Evolutionary conservation across 2,888 invertebrate species (phyloP).

Genomic region (Pristionchus exspectatus): DNA sequence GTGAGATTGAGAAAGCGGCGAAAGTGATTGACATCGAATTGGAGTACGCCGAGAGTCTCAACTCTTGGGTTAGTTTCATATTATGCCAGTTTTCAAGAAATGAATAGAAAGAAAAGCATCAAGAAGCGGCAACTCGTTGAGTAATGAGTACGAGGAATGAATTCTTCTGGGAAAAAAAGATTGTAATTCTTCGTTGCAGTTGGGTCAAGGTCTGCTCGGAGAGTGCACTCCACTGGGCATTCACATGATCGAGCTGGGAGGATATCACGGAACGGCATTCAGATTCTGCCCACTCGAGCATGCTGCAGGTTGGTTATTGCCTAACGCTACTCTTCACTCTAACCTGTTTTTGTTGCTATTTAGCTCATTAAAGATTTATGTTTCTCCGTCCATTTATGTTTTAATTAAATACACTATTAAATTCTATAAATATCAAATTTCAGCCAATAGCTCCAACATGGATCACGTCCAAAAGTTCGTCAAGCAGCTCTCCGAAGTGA

Average conservation of each 20-base stretch:
- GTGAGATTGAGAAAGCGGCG: conserved; percentile 63
- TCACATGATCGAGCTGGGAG: conserved; percentile 72
- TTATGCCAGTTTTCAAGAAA: not conserved
- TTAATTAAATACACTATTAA: not conserved
- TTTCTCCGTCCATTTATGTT: not conserved
- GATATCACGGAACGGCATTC: conserved; percentile 70
- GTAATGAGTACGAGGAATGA: too few relatives aligned
- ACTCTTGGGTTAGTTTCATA: conserved; percentile 67
- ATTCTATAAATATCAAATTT: conserved; percentile 6
- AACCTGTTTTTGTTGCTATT: not conserved
- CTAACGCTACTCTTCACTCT: not conserved
- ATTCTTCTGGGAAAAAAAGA: too few relatives aligned
- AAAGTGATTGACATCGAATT: conserved; percentile 64
- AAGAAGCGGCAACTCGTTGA: too few relatives aligned
- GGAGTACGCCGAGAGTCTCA: conserved; percentile 72
- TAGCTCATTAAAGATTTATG: too few relatives aligned
- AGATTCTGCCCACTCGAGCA: conserved; percentile 74
- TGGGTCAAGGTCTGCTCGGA: conserved; percentile 70
- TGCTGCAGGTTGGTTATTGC: conserved; percentile 63
- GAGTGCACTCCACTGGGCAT: conserved; percentile 72
- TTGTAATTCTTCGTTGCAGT: conserved; percentile 58
- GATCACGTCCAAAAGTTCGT: conserved; percentile 69
- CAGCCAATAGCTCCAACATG: conserved; percentile 66
- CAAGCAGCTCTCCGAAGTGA: conserved; percentile 64
- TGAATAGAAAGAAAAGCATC: not conserved